Evolutionary conservation across 2,888 invertebrate species (phyloP).

Genomic region (Andrena camellia): DNA sequence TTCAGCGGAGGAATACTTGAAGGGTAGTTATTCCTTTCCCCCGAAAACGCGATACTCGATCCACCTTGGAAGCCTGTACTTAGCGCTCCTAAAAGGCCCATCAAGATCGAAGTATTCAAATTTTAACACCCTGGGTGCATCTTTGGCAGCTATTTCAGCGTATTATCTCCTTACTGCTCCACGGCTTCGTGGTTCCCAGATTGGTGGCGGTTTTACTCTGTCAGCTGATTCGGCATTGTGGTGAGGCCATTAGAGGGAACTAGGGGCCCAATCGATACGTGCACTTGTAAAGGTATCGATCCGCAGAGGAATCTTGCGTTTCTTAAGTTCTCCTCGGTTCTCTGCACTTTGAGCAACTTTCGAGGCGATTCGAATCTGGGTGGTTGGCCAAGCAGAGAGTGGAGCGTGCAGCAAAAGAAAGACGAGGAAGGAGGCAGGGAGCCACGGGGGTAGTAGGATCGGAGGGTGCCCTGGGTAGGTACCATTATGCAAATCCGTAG

Average conservation of each 20-base stretch:
- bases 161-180: conserved; percentile 24
- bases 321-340: not conserved
- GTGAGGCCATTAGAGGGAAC: not conserved
- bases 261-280: not conserved
- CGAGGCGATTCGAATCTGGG: conserved; percentile 24
- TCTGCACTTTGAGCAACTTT: not conserved
- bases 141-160: conserved; percentile 25
- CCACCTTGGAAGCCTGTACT: conserved; percentile 63
- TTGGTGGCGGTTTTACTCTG: conserved; percentile 7
- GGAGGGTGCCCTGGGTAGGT: conserved; percentile 76
- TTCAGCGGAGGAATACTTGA: not conserved
- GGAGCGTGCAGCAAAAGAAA: not conserved
- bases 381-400: not conserved
- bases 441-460: conserved; percentile 56
- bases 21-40: conserved; percentile 18
- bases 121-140: conserved; percentile 57
- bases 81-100: conserved; percentile 60
- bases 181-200: conserved; percentile 5
- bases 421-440: conserved; percentile 18
- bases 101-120: conserved; percentile 64
- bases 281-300: not conserved
- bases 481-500: conserved; percentile 84
- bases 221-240: not conserved
- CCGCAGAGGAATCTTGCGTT: not conserved
- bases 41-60: conserved; percentile 60